Evolutionary conservation across 2,888 invertebrate species (phyloP).

Genomic region (Tenthredo amoena): DNA sequence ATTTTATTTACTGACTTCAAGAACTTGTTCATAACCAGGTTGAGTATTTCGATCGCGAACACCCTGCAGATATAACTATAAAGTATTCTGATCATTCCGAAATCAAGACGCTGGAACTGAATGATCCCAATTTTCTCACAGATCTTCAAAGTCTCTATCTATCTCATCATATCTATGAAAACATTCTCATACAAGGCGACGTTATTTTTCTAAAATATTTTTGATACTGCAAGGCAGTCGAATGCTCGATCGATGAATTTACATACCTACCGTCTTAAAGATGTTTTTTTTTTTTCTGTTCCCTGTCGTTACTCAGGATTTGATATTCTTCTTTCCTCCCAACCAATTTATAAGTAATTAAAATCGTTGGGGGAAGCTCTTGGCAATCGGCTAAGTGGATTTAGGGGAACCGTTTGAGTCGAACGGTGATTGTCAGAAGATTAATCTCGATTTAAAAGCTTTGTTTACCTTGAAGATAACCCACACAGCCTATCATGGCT

Average conservation of each 20-base stretch:
- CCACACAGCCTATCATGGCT: not conserved
- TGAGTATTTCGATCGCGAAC: not conserved
- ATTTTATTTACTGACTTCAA: not conserved
- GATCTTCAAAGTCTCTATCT: not conserved
- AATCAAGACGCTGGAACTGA: not conserved
- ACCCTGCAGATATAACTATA: not conserved
- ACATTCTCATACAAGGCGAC: not conserved
- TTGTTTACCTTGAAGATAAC: slow-evolving; percentile 28
- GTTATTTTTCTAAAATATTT: not conserved
- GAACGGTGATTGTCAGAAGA: slow-evolving; percentile 37
- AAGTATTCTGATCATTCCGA: not conserved
- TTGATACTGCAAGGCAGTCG: not conserved
- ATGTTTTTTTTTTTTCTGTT: not conserved
- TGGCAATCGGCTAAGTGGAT: slow-evolving; percentile 34
- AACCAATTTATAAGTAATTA: slow-evolving; percentile 42
- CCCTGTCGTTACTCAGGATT: not conserved
- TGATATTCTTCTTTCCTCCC: not conserved
- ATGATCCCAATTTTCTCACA: not conserved
- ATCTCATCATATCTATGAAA: not conserved
- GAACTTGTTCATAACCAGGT: not conserved
- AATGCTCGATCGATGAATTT: not conserved
- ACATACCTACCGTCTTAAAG: not conserved
- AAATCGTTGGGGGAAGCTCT: slow-evolving; percentile 20
- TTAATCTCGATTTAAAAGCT: slow-evolving; percentile 43
- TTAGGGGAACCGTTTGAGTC: slow-evolving; percentile 24